These are phyloP conservation scores for Archilochus colubris DNA, from an alignment of 2,113 vertebrate species.

Conservation along the genomic window DNA sequence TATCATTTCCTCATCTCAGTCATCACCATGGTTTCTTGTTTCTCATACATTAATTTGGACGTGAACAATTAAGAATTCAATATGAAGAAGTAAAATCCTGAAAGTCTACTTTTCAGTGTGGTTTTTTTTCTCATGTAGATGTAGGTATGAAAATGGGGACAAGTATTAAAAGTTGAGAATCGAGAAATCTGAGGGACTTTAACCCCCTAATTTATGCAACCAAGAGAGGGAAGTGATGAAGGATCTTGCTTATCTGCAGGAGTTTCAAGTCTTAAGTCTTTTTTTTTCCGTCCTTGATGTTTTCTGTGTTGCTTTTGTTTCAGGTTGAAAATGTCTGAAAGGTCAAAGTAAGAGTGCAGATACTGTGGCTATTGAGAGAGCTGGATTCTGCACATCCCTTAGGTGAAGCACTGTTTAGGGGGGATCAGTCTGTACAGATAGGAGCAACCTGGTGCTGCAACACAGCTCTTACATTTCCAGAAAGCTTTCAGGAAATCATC, in stretches of 20 bases:
- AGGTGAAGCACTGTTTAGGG: not conserved
- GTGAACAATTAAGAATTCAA: not conserved
- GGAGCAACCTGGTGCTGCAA: not conserved
- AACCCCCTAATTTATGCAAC: not conserved
- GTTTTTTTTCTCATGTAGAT: not conserved
- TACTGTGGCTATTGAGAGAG: accelerated
- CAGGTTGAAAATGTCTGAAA: not conserved
- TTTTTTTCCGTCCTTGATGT: not conserved
- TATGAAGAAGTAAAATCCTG: not conserved
- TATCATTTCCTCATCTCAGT: not conserved
- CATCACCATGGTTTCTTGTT: not conserved
- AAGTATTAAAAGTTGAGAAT: not conserved
- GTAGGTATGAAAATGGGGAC: not conserved
- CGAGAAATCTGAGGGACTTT: not conserved
- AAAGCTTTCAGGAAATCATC: not conserved
- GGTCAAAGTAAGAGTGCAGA: not conserved
- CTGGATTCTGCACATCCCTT: not conserved
- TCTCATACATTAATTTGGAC: not conserved
- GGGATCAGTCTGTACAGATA: not conserved
- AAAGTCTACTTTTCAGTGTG: not conserved
- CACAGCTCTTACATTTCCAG: not conserved
- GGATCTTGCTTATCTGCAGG: not conserved
- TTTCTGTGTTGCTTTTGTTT: not conserved
- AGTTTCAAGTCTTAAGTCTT: not conserved
- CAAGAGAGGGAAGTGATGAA: not conserved